These are phyloP conservation scores for Blastomussa wellsi DNA, from an alignment of 92 coral and sea anemone genomes.

Conservation along the genomic window DNA sequence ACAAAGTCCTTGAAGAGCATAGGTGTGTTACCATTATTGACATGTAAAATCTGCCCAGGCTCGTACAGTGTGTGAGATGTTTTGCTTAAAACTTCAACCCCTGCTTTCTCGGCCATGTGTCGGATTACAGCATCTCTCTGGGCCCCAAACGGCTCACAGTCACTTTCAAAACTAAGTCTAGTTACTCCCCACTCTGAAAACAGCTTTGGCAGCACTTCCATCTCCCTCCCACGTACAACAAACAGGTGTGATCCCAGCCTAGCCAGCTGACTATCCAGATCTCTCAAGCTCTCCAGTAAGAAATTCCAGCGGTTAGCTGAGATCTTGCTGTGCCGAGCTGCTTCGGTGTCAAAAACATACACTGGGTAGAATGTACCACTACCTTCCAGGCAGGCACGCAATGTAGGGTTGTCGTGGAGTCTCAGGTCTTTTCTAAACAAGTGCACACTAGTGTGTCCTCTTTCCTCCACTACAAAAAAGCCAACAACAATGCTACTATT, in stretches of 20 bases:
- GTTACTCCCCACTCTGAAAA: constrained; percentile 70
- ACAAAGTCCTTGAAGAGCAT: constrained; percentile 65
- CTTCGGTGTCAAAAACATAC: constrained; percentile 72
- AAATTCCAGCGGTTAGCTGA: constrained; percentile 81
- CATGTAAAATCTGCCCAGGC: constrained; percentile 54
- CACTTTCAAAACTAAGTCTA: constrained; percentile 74
- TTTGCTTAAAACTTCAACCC: constrained; percentile 64
- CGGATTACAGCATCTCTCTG: constrained; percentile 74
- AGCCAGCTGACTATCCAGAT: constrained; percentile 68
- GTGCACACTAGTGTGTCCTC: constrained; percentile 65
- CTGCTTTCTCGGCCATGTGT: constrained; percentile 62
- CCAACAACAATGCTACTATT: not conserved
- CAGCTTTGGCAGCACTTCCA: constrained; percentile 59
- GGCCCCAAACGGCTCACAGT: constrained; percentile 75
- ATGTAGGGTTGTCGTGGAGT: constrained; percentile 88
- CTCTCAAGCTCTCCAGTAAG: constrained; percentile 66
- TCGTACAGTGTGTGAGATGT: constrained; percentile 83
- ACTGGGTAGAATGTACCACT: constrained; percentile 73
- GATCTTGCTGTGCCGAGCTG: constrained; percentile 55
- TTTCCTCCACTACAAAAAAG: constrained; percentile 19
- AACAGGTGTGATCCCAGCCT: constrained; percentile 74
- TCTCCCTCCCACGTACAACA: constrained; percentile 75
- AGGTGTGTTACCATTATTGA: constrained; percentile 59
- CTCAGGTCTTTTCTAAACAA: constrained; percentile 89
- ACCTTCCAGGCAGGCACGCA: constrained; percentile 59